Evolutionary conservation across 2,797 vertebrate genomes (phyloP).

Genomic region (Craterocephalus amniculus): DNA sequence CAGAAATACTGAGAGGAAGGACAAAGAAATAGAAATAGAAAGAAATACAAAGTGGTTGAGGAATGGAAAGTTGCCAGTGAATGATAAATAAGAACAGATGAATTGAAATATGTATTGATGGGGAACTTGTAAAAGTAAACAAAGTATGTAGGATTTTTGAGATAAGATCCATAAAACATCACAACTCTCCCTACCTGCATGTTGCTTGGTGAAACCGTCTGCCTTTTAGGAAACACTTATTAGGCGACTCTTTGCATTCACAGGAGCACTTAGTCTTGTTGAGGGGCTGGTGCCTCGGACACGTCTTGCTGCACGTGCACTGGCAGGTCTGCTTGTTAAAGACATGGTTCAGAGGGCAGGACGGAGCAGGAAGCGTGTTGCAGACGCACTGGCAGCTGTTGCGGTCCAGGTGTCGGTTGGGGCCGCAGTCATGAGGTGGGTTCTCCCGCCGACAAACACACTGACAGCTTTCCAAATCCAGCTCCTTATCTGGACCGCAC

Average conservation of each 20-base stretch:
- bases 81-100: too few relatives aligned
- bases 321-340: conserved; percentile 92
- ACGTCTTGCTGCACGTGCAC: conserved; percentile 88
- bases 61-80: too few relatives aligned
- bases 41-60: too few relatives aligned
- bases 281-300: conserved; percentile 90
- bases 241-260: conserved; percentile 93
- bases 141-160: too few relatives aligned
- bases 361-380: conserved; percentile 79
- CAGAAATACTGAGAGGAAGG: too few relatives aligned
- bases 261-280: conserved; percentile 91
- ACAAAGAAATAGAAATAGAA: too few relatives aligned
- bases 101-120: background rate
- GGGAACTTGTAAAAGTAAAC: background rate
- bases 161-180: too few relatives aligned
- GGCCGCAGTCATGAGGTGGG: conserved; percentile 84
- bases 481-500: conserved; percentile 90
- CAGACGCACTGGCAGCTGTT: conserved; percentile 91
- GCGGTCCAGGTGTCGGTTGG: conserved; percentile 86
- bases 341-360: conserved; percentile 82
- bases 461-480: conserved; percentile 93
- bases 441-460: conserved; percentile 87
- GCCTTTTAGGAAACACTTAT: conserved; percentile 94
- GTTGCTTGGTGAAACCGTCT: conserved; percentile 91
- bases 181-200: conserved; percentile 93